A percentile compares a stretch with the other conserved stretches of the same genome.
Evolutionary conservation across 2,113 vertebrate species (phyloP).

Genomic region (Meriones unguiculatus): DNA sequence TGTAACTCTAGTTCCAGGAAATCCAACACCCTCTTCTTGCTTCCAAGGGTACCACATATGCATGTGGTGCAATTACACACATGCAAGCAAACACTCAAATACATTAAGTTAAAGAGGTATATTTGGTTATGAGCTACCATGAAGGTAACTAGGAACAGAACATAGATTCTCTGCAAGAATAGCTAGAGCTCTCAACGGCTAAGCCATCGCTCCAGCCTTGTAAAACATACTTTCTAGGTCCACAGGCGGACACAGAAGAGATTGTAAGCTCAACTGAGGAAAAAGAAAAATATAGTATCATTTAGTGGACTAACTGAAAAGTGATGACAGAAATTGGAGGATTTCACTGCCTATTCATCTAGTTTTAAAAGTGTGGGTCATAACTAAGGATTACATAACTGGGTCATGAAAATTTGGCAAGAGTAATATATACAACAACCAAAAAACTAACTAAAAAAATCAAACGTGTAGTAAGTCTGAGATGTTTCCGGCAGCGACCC

Average conservation of each 20-base stretch:
- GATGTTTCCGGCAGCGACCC: not conserved
- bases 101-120: not conserved
- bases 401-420: not conserved
- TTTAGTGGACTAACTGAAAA: constrained; percentile 53
- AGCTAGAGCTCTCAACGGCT: not conserved
- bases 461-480: not conserved
- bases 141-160: not conserved
- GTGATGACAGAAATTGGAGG: constrained; percentile 38
- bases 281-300: constrained; percentile 48
- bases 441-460: not conserved
- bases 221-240: not conserved
- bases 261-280: constrained; percentile 22
- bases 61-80: not conserved
- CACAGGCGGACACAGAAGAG: not conserved
- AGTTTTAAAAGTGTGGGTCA: not conserved
- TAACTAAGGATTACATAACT: not conserved
- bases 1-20: not conserved
- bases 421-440: not conserved
- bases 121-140: not conserved
- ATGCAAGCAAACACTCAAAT: not conserved
- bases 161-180: not conserved
- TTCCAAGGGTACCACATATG: not conserved
- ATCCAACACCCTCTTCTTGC: not conserved
- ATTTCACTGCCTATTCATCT: constrained; percentile 47
- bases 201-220: not conserved